phyloP scores from a whole-genome alignment of 2,113 vertebrate genomes.

The rat (Rattus norvegicus) region DNA sequence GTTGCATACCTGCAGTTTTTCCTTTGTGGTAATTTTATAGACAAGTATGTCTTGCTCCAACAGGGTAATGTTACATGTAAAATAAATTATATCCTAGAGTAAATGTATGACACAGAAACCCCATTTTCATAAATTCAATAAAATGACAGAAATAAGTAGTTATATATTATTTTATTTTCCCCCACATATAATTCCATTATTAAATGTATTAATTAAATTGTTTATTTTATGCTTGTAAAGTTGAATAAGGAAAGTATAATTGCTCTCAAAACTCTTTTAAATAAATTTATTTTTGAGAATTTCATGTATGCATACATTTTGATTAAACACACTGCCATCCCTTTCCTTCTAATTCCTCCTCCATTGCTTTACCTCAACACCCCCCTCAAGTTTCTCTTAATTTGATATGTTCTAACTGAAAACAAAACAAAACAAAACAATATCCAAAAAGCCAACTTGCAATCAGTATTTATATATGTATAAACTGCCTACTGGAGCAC shows the following conservation, averaged over 20 bases:
- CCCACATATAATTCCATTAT: neutral
- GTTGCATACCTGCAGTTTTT: neutral
- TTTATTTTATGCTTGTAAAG: neutral
- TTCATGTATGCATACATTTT: neutral
- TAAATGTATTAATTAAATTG: neutral
- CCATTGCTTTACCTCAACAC: no score
- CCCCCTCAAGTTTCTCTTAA: no score
- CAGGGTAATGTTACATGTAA: neutral
- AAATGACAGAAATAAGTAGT: neutral
- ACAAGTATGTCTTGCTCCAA: neutral
- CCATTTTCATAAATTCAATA: conserved; percentile 17
- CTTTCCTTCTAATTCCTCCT: neutral
- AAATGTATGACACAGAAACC: neutral
- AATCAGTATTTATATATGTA: neutral
- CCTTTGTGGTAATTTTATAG: neutral
- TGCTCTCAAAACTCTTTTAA: neutral
- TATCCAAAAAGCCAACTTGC: no score
- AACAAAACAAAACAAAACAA: neutral
- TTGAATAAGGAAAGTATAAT: neutral
- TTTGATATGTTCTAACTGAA: neutral
- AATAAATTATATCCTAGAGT: conserved; percentile 16
- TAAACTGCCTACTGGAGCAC: neutral
- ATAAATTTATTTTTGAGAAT: neutral
- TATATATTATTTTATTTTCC: neutral
- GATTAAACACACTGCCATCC: neutral